phyloP scores from a whole-genome alignment of 2,113 vertebrate genomes.

The Elaphurus davidianus region DNA sequence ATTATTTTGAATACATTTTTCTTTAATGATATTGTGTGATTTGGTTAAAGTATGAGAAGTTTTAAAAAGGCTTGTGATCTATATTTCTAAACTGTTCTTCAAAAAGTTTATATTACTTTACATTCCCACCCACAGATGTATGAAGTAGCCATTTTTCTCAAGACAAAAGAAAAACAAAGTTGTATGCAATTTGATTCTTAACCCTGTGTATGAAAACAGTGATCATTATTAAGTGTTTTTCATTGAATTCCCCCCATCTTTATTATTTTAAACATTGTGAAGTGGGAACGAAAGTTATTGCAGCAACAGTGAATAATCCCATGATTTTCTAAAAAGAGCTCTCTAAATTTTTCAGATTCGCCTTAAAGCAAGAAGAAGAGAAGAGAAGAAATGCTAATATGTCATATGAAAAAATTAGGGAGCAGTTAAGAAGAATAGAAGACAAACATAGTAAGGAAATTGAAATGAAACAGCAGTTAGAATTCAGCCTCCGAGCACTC shows the following conservation, averaged over 20 bases:
- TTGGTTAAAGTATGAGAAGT: background rate
- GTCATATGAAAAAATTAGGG: conserved; percentile 85
- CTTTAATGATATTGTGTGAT: background rate
- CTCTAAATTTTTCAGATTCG: conserved; percentile 81
- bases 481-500: conserved; percentile 84
- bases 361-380: conserved; percentile 92
- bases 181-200: background rate
- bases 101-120: background rate
- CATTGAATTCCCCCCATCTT: background rate
- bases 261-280: background rate
- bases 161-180: background rate
- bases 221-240: too few relatives aligned
- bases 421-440: conserved; percentile 86
- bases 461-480: conserved; percentile 88
- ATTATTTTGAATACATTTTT: background rate
- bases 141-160: background rate
- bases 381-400: conserved; percentile 85
- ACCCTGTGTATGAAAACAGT: background rate
- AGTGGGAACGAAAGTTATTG: background rate
- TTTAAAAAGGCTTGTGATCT: background rate
- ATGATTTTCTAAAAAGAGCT: background rate
- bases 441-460: conserved; percentile 87
- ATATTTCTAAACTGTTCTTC: background rate
- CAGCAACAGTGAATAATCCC: background rate
- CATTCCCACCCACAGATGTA: background rate